Evolutionary conservation across 2,113 vertebrate species (phyloP).

Genomic region (Leucosticte australis): DNA sequence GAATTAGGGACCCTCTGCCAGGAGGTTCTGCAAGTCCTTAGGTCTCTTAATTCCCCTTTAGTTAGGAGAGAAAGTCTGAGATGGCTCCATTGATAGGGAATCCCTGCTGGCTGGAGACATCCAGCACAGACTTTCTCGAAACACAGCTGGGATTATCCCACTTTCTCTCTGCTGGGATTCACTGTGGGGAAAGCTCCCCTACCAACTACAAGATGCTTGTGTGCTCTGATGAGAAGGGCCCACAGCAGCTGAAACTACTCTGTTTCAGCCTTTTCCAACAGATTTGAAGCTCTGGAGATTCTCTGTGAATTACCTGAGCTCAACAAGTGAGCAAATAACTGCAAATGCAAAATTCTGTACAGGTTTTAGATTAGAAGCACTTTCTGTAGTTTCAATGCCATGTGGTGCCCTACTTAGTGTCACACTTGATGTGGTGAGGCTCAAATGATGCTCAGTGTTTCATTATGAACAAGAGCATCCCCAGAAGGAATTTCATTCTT

Average conservation of each 20-base stretch:
- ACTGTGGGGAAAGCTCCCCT: accelerated
- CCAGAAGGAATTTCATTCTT: slow-evolving; percentile 44
- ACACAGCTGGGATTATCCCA: not conserved
- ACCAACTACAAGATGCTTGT: not conserved
- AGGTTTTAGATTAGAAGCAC: not conserved
- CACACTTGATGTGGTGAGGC: not conserved
- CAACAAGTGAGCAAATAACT: not conserved
- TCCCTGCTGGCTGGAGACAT: not conserved
- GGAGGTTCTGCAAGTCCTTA: not conserved
- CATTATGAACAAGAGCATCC: slow-evolving; percentile 36
- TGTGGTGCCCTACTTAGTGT: not conserved
- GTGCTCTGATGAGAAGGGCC: not conserved
- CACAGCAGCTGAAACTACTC: not conserved
- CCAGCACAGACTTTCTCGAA: not conserved
- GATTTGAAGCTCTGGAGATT: not conserved
- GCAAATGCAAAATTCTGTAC: not conserved
- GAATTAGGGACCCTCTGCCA: slow-evolving; percentile 11
- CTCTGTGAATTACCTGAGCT: not conserved
- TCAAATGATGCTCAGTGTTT: not conserved
- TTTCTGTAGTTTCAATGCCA: not conserved
- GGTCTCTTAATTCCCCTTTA: not conserved
- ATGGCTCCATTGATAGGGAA: slow-evolving; percentile 11
- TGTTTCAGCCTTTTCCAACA: not conserved
- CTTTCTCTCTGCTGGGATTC: slow-evolving; percentile 16
- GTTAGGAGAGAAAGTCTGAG: slow-evolving; percentile 24